These are phyloP conservation scores for Ashinkailepas kermadecensis DNA, from an alignment of 2,888 invertebrate genomes.

Conservation along the genomic window DNA sequence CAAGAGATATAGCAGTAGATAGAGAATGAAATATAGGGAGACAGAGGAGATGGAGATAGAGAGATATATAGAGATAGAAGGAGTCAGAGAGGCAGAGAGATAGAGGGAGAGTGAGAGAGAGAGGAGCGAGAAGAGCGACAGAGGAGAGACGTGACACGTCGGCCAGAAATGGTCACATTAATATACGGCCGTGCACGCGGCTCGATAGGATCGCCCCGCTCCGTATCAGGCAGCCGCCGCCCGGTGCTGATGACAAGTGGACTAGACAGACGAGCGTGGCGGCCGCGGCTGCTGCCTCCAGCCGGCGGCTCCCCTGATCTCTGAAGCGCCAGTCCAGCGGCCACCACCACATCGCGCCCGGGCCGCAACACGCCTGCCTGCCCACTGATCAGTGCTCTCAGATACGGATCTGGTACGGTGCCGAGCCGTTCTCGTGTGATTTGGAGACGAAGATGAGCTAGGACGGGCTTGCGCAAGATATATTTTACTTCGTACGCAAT, in stretches of 20 bases:
- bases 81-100: neutral
- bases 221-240: neutral
- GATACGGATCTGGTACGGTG: too few species aligned
- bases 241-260: slow-evolving; percentile 1
- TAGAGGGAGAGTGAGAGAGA: slow-evolving; percentile 15
- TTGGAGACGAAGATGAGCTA: too few species aligned
- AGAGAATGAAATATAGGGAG: neutral
- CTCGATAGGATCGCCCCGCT: neutral
- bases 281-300: too few species aligned
- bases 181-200: slow-evolving; percentile 8
- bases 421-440: too few species aligned
- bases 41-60: neutral
- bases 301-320: too few species aligned
- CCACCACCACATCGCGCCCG: too few species aligned
- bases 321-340: too few species aligned
- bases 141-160: neutral
- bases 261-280: neutral
- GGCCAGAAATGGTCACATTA: neutral
- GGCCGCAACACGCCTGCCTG: too few species aligned
- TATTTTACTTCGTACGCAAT: too few species aligned
- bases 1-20: neutral
- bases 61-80: neutral
- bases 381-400: too few species aligned
- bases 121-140: neutral
- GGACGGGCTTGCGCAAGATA: too few species aligned